Evolutionary conservation across 2,888 invertebrate genomes (phyloP).

Genomic region (Acrobasis repandana): DNA sequence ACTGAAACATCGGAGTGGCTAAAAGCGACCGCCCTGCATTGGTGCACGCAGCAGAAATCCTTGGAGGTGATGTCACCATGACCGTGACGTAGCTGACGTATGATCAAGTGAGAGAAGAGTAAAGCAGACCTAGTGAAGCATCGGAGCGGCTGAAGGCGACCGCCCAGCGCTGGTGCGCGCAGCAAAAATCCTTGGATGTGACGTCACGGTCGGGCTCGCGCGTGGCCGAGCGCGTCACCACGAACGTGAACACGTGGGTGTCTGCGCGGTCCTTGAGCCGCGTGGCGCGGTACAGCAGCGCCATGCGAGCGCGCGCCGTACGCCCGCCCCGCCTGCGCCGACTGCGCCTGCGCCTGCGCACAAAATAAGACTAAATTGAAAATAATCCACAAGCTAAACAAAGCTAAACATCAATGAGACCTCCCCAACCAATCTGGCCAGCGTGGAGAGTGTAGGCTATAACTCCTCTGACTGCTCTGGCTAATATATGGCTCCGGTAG

Average conservation of each 20-base stretch:
- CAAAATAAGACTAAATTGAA: background rate
- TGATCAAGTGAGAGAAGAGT: no score
- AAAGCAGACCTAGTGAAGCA: conserved; percentile 77
- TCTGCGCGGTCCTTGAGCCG: conserved; percentile 91
- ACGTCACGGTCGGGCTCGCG: conserved; percentile 91
- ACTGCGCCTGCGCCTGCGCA: conserved; percentile 62
- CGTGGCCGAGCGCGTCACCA: conserved; percentile 89
- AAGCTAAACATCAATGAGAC: no score
- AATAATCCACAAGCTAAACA: no score
- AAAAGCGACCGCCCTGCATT: conserved; percentile 92
- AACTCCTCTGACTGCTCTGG: no score
- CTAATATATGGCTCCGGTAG: no score
- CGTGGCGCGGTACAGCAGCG: conserved; percentile 91
- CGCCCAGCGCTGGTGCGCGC: conserved; percentile 92
- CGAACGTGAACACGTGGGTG: conserved; percentile 92
- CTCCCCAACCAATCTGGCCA: no score
- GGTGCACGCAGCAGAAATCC: conserved; percentile 91
- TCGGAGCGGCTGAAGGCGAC: conserved; percentile 90
- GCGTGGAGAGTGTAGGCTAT: no score
- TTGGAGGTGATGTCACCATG: conserved; percentile 91
- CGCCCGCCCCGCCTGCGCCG: conserved; percentile 72
- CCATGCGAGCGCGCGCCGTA: conserved; percentile 85
- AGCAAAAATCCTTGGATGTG: conserved; percentile 91
- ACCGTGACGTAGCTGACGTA: no score
- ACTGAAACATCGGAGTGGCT: conserved; percentile 88